Percentiles rank a stretch among this genome's conserved stretches.
Evolutionary conservation across 2,113 vertebrate genomes (phyloP).

Genomic region (Chauna torquata): DNA sequence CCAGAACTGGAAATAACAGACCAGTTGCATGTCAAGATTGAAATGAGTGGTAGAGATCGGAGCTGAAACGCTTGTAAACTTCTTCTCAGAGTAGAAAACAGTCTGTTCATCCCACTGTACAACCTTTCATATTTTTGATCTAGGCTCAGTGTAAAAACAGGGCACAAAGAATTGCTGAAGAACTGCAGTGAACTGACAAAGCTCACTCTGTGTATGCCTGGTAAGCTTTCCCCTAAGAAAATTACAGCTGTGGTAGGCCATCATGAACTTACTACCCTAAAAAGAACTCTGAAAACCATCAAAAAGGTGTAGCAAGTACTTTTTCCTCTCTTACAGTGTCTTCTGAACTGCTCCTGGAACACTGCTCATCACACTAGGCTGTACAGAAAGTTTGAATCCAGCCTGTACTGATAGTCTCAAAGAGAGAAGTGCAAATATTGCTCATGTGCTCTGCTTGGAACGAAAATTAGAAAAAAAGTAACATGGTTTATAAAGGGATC

Average conservation of each 20-base stretch:
- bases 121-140: not conserved
- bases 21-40: not conserved
- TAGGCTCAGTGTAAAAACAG: not conserved
- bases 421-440: not conserved
- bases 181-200: not conserved
- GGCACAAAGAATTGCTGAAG: not conserved
- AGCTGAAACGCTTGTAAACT: not conserved
- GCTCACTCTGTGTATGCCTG: not conserved
- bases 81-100: not conserved
- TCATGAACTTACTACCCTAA: not conserved
- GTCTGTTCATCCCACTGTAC: fast-evolving
- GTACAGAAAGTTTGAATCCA: not conserved
- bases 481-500: not conserved
- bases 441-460: not conserved
- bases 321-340: not conserved
- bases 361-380: not conserved
- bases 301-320: not conserved
- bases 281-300: not conserved
- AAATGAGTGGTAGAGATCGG: not conserved
- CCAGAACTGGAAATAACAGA: not conserved
- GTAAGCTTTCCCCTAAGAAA: not conserved
- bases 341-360: not conserved
- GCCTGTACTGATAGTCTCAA: not conserved
- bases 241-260: not conserved
- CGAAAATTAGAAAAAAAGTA: not conserved